Evolutionary conservation across 1,140 invertebrate species (phyloP), one percentile per base, ranked within the genome.

Genomic region (Potamilus streckersoni): DNA sequence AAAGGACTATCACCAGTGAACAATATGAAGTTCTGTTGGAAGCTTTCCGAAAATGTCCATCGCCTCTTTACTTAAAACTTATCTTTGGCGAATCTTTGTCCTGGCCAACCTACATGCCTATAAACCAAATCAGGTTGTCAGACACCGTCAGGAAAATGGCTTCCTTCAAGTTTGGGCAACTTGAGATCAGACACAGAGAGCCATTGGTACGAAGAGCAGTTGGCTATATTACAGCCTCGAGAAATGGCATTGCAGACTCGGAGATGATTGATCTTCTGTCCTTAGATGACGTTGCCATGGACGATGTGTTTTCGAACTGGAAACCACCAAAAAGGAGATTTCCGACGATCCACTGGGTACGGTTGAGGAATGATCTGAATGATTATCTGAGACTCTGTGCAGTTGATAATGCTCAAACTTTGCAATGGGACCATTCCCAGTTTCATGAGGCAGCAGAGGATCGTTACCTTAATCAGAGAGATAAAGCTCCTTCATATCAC

Each of bases 181-280:
- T 94, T 59, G 94, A 95, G 85, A 90, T 90, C 16, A 92, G 93
- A 20, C 89, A 94, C 63, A 94, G 93, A 0, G 92, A 91, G 71
- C 91, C 92, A 63, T 83, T 89, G 2, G 86, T 86, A 11, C 71
- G 80, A 85, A 91, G 91, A 85, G 92, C 90, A 16, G 87, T 95
- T n/a, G 93, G 93, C 1, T 90, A 95, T 59, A 90, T 95, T 20
- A 93, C 93, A 2, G 93, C 93, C 12, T 91, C 94, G 11, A 92
- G 93, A 60, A 92, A 93, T 82, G 94, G 95, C 0, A 88, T 95
- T n/a, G 92, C 93, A 17, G 93, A 94, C 82, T 93, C 92, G 11
- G 95, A 95, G 89, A 92, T 95, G 87, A 87, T 95, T 78, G 94
- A 95, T 87, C 88, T 95, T 20, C 82, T 95, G 55, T 93, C 94